Conservation (phyloP, 2,888 invertebrate genomes). For the Leucophora obtusa region DNA sequence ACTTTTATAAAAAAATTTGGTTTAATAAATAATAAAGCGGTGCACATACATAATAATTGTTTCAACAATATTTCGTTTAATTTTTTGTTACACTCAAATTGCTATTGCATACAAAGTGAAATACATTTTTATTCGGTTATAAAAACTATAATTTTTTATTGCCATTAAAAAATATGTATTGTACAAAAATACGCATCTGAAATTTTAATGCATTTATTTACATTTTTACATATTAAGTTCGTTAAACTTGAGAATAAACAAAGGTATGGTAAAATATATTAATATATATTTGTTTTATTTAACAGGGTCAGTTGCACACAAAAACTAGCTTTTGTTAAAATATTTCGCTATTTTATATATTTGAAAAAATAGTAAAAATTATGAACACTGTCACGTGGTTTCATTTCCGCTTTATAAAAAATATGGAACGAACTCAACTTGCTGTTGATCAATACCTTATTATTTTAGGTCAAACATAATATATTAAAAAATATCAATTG, state of each 20-base stretch:
- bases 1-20: neutral
- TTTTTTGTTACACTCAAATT: slow-evolving; percentile 7
- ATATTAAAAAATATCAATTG: too few species aligned
- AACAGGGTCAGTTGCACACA: neutral
- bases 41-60: slow-evolving; percentile 31
- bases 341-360: neutral
- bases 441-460: too few species aligned
- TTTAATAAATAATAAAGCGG: neutral
- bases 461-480: too few species aligned
- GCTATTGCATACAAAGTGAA: neutral
- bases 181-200: neutral
- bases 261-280: neutral
- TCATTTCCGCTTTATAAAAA: too few species aligned
- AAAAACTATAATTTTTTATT: neutral
- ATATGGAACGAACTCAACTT: too few species aligned
- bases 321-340: neutral
- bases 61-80: slow-evolving; percentile 14
- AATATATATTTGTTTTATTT: neutral
- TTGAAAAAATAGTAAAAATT: too few species aligned
- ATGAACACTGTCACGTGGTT: too few species aligned
- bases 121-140: neutral
- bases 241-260: neutral
- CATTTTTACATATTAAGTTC: neutral
- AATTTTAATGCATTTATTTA: neutral
- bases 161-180: neutral